phyloP scores from a whole-genome alignment of 2,888 invertebrate genomes.

The Fragum whitleyi region DNA sequence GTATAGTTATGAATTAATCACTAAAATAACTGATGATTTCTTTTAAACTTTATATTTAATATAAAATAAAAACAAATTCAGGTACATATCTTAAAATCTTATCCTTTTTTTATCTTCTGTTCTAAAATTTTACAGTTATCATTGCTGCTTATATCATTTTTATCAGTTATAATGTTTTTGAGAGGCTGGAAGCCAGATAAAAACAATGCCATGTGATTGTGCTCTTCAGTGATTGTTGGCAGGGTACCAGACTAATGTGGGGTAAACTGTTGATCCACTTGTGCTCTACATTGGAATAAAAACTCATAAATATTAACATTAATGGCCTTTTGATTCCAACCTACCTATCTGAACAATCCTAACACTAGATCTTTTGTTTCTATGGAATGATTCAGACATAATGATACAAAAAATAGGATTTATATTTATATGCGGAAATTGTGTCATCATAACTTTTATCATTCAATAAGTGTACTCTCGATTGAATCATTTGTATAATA shows the following conservation, averaged over 20 bases:
- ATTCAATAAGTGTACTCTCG: too few species aligned
- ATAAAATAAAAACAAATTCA: neutral
- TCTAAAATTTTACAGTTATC: neutral
- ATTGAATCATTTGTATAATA: too few species aligned
- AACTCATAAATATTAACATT: constrained; percentile 19
- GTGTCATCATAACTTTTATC: too few species aligned
- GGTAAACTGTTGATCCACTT: constrained; percentile 22
- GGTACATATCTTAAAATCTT: neutral
- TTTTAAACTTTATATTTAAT: too few species aligned
- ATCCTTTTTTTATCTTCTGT: neutral
- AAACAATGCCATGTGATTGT: constrained; percentile 1
- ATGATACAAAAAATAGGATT: neutral
- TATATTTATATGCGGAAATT: neutral
- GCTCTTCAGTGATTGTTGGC: constrained; percentile 12
- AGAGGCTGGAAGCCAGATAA: constrained; percentile 6
- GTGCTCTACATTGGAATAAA: constrained; percentile 13
- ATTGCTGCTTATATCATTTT: neutral
- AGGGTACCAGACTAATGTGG: constrained; percentile 6
- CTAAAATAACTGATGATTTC: too few species aligned
- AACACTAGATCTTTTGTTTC: neutral
- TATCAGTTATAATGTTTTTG: constrained; percentile 3
- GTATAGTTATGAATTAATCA: too few species aligned
- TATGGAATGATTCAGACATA: neutral
- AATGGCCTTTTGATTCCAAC: constrained; percentile 16
- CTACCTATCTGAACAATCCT: neutral